Base-by-base conservation (phyloP, 2,888 invertebrate species). In the Standfussiana lucernea region DNA sequence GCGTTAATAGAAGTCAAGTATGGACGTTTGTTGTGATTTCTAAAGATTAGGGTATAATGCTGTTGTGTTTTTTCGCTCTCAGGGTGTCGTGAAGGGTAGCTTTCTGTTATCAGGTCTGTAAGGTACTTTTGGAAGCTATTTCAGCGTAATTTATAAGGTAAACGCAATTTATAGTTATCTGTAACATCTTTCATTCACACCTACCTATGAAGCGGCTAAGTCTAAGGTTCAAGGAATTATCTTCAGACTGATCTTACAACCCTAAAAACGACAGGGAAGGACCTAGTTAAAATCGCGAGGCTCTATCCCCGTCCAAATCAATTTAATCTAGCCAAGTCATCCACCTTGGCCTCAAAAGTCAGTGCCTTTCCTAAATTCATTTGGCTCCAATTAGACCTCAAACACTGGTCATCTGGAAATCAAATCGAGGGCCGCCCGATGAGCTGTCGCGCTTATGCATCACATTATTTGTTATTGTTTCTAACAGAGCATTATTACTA, bases 1-100 rank as follows among this genome's bases (percentile, higher is more conserved):
- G 88, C 90, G 91, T 88, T 92, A 89, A 90, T 92, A 87, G 61
- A 69, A 88, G 89, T 88, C 88, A 87, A 88, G 88, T 83, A 81
- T 42, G 72, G 72, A 18, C 68, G 69, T 74, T 82, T 87, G 88
- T 88, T 85, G 71, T 61, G 68, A 80, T 67, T 70, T 80, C 47
- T 72, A 79, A 65, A 78, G 73, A 81, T 82, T 83, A 79, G 61
- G n/a, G 83, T 24, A 1, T 62, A 15, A 35, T 79, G 59, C 28
- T 42, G 67, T 76, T 42, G 15, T 11, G 13, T 53, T 53, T 61
- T 65, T 32, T 65, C 45, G n/a, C 64, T 65, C 21, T 18, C 62
- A 67, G n/a, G 13, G 28, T 45, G 15, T 37, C 0, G 35, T 21
- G 28, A 18, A 42, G 35, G 7, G 6, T 42, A n/a, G 2, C 28